Base-by-base conservation (phyloP, 2,888 invertebrate species). In the Melanargia galathea region DNA sequence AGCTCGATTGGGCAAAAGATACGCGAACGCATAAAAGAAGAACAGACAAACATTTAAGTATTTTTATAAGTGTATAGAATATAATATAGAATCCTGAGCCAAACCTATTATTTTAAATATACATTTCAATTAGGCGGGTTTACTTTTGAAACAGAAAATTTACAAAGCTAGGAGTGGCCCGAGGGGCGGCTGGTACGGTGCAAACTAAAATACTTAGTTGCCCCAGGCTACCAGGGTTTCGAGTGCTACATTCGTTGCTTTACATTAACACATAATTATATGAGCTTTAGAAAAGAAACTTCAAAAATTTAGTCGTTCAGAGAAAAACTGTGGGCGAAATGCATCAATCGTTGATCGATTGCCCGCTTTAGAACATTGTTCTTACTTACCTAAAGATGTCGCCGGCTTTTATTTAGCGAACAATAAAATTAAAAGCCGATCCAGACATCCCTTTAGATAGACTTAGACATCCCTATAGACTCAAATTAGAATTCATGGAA, bases 71-170 rank as follows among this genome's bases (percentile, higher is more conserved):
- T 8, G 20, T 18, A 46, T 22, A 43, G 1, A 4, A 1, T 22
- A 43, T 6, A 4, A 1, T 22, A 46, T 46, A 40, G 22, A 62
- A 40, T 54, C 49, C 11, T 30, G 26, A 49, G 30, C 26, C 16
- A 51, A 51, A 30, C 52, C 35, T 80, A 78, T 82, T 84, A 82
- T 83, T 82, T 80, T 79, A 81, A 83, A 82, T 84, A 83, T 80
- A 84, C 80, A 87, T 87, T 89, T 87, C 90, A 90, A 90, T 90
- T 90, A 86, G 76, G 73, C 62, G 69, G 78, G 83, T 85, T 87
- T 85, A 84, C 83, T 84, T 86, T 86, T 76, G 80, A 75, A 85
- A 81, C 78, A 77, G 77, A 82, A 87, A 83, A 86, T 84, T 84
- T 79, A 83, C 86, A 86, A 85, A 87, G 86, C 86, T 74, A 77